Base-by-base conservation (phyloP, 2,797 vertebrate genomes). In the Clarias laeviceps region DNA sequence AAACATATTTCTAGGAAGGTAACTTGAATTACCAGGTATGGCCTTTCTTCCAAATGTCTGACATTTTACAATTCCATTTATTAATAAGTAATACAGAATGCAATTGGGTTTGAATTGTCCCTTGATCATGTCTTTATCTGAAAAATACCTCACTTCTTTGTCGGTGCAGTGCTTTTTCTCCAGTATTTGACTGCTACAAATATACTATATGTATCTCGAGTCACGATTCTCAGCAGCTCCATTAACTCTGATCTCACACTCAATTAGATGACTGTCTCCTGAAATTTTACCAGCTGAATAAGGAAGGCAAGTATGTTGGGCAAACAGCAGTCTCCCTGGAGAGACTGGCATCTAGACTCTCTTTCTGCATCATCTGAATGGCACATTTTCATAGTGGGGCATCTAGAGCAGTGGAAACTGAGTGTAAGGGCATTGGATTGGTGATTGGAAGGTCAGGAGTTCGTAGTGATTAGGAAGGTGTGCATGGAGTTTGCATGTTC, bases 171-270 rank as follows among this genome's bases (percentile, higher is more conserved):
- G 5, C 5, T 76, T 57, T 40, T 50, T 72, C 22, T 70, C 11
- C 9, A 40, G 9, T 72, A 68, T 11, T 37, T 69, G 18, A 34
- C 18, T 40, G 20, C 40, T 40, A 40, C 20, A 37, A 70, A 17
- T 74, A 74, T 54, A 14, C 50, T 54, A 12, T 14, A n/a, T 29
- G 24, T 74, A 77, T 77, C 54, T 14, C 18, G 29, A 20, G 32
- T 59, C 32, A 12, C 14, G 56, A 34, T 34, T 29, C 9, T 32
- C 27, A 22, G 45, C 70, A 74, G 50, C 34, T 73, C 34, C 57
- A 34, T 57, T 56, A 24, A 68, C 65, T 83, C 57, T 73, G 68
- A 73, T 73, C 82, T 62, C 54, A 45, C 57, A 18, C 37, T 32
- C 11, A 64, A 73, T 18, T 64, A 5, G 69, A 29, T 56, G 17